A percentile compares a stretch with the other conserved stretches of the same genome.
phyloP scores from a whole-genome alignment of 2,113 vertebrate genomes.

The Toxostoma redivivum region DNA sequence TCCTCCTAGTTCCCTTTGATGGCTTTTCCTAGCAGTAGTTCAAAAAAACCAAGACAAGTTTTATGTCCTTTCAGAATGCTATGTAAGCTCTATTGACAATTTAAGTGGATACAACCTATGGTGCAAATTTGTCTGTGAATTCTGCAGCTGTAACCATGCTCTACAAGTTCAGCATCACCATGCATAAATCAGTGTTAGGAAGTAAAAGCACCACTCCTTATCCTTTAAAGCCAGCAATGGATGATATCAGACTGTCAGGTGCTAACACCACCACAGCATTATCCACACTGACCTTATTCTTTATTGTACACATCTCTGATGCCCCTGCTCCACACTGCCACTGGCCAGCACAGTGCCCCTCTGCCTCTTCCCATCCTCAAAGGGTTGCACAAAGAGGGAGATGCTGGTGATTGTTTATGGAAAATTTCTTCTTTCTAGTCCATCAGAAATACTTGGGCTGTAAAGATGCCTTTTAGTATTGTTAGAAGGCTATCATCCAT shows the following conservation, averaged over 20 bases:
- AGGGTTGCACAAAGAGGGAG: not conserved
- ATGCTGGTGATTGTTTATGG: not conserved
- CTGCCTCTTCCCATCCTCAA: not conserved
- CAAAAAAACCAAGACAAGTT: not conserved
- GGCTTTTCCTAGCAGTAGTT: not conserved
- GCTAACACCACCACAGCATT: not conserved
- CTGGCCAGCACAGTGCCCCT: not conserved
- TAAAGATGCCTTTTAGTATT: not conserved
- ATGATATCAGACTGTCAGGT: not conserved
- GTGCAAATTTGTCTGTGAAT: not conserved
- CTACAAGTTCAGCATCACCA: not conserved
- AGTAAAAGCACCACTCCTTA: not conserved
- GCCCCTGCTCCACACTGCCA: not conserved
- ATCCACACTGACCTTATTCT: not conserved
- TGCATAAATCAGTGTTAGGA: rapidly evolving
- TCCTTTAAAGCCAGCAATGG: not conserved
- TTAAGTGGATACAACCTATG: not conserved
- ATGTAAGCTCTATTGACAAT: not conserved
- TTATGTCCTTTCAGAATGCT: not conserved
- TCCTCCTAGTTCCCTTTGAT: not conserved
- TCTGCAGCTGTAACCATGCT: not conserved
- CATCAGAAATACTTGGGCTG: not conserved
- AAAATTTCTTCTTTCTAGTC: not conserved
- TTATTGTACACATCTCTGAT: not conserved
- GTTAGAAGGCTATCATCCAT: not conserved